A percentile compares a stretch with the other conserved stretches of the same genome.
Evolutionary conservation across 2,888 invertebrate genomes (phyloP).

Genomic region (Diachrysia chrysitis): DNA sequence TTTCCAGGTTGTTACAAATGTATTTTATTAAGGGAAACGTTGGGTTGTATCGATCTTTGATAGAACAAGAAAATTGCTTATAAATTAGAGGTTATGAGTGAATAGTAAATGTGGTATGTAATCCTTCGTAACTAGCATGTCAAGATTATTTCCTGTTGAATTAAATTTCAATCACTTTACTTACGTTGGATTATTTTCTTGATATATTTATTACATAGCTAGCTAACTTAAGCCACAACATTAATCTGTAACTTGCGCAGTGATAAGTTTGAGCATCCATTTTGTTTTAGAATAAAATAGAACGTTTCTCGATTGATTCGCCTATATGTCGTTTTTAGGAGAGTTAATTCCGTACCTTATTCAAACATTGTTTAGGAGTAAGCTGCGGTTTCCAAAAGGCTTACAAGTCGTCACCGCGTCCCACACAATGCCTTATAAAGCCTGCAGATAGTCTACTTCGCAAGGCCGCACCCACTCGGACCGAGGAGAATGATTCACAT

Average conservation of each 20-base stretch:
- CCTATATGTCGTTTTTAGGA: background rate
- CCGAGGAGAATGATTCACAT: slow-evolving; percentile 74
- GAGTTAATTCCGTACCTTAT: slow-evolving; percentile 17
- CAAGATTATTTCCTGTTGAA: background rate
- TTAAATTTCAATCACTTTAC: background rate
- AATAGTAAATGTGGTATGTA: background rate
- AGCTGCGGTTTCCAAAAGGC: slow-evolving; percentile 43
- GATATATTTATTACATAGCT: too few species aligned
- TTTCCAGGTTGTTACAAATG: slow-evolving; percentile 20
- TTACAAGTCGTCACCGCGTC: slow-evolving; percentile 58
- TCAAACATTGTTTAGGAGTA: slow-evolving; percentile 39
- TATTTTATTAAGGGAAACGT: slow-evolving; percentile 30
- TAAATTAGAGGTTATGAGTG: slow-evolving; percentile 4
- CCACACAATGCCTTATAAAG: slow-evolving; percentile 80
- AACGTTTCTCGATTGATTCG: too few species aligned
- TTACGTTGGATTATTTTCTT: background rate
- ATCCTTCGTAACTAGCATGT: background rate
- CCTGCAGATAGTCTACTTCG: slow-evolving; percentile 62
- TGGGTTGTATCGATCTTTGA: background rate
- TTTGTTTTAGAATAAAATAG: too few species aligned
- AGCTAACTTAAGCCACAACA: background rate
- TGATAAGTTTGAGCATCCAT: background rate
- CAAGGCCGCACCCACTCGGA: slow-evolving; percentile 82
- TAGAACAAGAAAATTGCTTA: background rate
- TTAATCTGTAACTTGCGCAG: too few species aligned